Percentiles rank a stretch among this genome's conserved stretches.
phyloP scores from a whole-genome alignment of 2,797 vertebrate genomes.

The Acanthis flammea region DNA sequence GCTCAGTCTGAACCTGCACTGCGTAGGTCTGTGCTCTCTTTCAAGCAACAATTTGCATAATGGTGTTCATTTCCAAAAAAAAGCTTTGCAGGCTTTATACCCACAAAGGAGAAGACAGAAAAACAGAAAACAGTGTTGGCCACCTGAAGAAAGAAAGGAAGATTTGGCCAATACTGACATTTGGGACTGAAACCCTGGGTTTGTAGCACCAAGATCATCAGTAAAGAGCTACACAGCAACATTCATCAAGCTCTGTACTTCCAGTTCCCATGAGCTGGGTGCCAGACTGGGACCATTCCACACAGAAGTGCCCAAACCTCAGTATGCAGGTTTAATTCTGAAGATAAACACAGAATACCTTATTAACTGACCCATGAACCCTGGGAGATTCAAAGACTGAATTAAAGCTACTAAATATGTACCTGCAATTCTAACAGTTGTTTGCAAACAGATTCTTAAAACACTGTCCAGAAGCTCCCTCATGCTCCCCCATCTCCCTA shows the following conservation, averaged over 20 bases:
- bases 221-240: background rate
- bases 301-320: background rate
- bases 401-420: background rate
- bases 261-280: accelerated
- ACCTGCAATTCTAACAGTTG: background rate
- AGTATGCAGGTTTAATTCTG: background rate
- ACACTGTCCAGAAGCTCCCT: background rate
- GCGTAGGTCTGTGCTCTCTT: background rate
- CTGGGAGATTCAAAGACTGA: background rate
- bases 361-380: background rate
- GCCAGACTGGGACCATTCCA: background rate
- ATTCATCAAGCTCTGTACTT: background rate
- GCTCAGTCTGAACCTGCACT: background rate
- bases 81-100: background rate
- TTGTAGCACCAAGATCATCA: background rate
- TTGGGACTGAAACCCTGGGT: background rate
- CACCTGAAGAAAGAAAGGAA: background rate
- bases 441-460: background rate
- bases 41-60: conserved; percentile 23
- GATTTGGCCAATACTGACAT: background rate
- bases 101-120: conserved; percentile 2
- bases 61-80: background rate
- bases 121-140: background rate
- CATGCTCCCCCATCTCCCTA: background rate
- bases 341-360: background rate